These are phyloP conservation scores for Enteromius unitaeniatus DNA, from an alignment of 2,797 vertebrate genomes.

Conservation along the genomic window DNA sequence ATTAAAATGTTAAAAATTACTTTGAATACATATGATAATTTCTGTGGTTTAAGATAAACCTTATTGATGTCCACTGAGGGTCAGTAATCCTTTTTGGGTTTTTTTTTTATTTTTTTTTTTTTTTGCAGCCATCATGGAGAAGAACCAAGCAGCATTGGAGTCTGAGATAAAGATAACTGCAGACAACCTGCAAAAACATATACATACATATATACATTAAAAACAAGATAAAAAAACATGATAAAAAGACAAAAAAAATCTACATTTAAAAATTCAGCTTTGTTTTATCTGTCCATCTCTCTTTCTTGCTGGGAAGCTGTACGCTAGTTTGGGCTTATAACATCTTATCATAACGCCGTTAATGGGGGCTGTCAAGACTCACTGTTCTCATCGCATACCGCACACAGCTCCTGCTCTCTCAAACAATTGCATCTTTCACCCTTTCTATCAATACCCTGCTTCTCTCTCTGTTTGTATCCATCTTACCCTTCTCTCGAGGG, in stretches of 20 bases:
- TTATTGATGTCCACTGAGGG: neutral
- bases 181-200: conserved; percentile 60
- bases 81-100: neutral
- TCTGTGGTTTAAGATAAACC: neutral
- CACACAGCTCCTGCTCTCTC: conserved; percentile 44
- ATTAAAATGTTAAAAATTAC: neutral
- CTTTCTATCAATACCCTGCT: conserved; percentile 46
- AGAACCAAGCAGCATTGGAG: conserved; percentile 63
- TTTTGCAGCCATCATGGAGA: conserved; percentile 59
- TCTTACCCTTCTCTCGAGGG: conserved; percentile 52
- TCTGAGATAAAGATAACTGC: conserved; percentile 72
- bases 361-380: conserved; percentile 32
- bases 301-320: conserved; percentile 74
- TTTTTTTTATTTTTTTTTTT: neutral
- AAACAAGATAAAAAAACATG: conserved; percentile 66
- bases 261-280: conserved; percentile 72
- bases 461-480: conserved; percentile 50
- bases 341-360: conserved; percentile 36
- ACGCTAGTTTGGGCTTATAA: conserved; percentile 44
- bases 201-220: conserved; percentile 67
- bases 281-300: conserved; percentile 75
- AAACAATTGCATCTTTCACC: conserved; percentile 30
- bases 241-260: conserved; percentile 68
- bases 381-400: conserved; percentile 16
- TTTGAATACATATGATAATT: neutral